Percentiles rank a stretch among this genome's conserved stretches.
Conservation (phyloP, 1,140 invertebrate genomes). For the Drosophila jambulina region DNA sequence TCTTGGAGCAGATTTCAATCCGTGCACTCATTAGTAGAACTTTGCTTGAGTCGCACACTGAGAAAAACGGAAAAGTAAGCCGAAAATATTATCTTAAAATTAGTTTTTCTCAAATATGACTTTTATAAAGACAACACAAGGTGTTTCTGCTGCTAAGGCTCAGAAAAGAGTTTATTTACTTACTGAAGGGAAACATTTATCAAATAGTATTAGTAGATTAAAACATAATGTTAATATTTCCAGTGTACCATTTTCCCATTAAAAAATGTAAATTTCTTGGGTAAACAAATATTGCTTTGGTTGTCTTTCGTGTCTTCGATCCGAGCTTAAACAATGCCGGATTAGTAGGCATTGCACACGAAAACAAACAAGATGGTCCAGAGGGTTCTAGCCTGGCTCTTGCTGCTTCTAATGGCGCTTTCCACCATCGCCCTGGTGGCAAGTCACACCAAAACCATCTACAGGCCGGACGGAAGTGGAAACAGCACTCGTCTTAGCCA, state of each 20-base stretch:
- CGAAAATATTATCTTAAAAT: neutral
- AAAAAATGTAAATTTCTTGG: constrained; percentile 54
- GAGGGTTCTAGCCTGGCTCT: constrained; percentile 3
- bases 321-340: constrained; percentile 6
- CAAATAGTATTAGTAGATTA: neutral
- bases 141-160: neutral
- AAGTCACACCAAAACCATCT: constrained; percentile 17
- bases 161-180: neutral
- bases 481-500: constrained; percentile 8
- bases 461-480: neutral
- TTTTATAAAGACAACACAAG: neutral
- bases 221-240: neutral
- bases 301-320: constrained; percentile 8
- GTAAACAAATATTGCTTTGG: constrained; percentile 55
- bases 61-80: neutral
- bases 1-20: neutral
- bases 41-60: neutral
- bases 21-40: neutral
- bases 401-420: constrained; percentile 32
- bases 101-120: neutral
- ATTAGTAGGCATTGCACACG: constrained; percentile 46
- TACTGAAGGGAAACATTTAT: neutral
- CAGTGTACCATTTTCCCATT: constrained; percentile 2
- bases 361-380: constrained; percentile 60
- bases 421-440: constrained; percentile 17